Conservation (phyloP, 2,113 vertebrate species). For the Pseudorectes ferrugineus region DNA sequence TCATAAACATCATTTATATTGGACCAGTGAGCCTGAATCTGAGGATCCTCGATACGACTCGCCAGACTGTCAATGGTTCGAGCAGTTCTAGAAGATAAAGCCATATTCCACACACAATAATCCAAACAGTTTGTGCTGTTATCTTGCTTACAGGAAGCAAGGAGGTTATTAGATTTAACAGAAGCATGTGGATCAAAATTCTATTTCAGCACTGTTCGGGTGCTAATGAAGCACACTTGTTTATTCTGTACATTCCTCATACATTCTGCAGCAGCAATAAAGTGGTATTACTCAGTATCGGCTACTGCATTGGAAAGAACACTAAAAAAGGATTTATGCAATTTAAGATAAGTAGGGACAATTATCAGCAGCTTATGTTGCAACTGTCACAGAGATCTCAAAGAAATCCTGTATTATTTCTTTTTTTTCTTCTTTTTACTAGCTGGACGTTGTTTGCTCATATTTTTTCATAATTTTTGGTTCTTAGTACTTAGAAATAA, state of each 20-base stretch:
- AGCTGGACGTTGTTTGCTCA: not conserved
- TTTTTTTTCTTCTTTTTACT: not conserved
- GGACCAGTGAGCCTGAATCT: conserved; percentile 99
- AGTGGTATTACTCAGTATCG: not conserved
- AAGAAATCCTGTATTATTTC: not conserved
- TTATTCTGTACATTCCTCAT: not conserved
- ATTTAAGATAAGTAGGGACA: not conserved
- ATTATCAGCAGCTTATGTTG: not conserved
- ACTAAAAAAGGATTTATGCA: not conserved
- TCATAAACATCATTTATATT: conserved; percentile 98
- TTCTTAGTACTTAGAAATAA: not conserved
- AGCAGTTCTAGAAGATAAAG: conserved; percentile 80
- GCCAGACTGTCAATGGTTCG: conserved; percentile 94
- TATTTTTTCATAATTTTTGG: not conserved
- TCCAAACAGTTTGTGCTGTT: not conserved
- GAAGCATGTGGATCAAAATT: not conserved
- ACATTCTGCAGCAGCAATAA: not conserved
- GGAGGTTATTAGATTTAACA: not conserved
- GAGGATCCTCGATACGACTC: conserved; percentile 93
- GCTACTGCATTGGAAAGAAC: not conserved
- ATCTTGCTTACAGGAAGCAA: not conserved
- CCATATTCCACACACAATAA: not conserved
- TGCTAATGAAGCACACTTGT: not conserved
- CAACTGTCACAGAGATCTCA: not conserved
- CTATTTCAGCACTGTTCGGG: not conserved